A percentile compares a stretch with the other conserved stretches of the same genome.
These are phyloP conservation scores for Eupithecia pulchellata DNA, from an alignment of 2,888 invertebrate genomes.

Conservation along the genomic window DNA sequence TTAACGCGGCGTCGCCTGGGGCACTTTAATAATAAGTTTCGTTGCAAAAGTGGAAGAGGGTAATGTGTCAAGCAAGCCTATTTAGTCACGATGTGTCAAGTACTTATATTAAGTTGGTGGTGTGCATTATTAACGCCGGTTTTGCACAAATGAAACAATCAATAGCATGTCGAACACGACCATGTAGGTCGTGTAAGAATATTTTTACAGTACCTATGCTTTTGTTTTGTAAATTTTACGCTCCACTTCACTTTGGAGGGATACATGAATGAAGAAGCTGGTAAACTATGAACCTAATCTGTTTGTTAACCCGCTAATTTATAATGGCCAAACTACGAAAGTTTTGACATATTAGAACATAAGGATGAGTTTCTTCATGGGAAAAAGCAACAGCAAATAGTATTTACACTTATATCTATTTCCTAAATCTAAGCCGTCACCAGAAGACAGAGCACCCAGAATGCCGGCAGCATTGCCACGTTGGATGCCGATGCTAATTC, in stretches of 20 bases:
- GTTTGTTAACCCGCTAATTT: too few species aligned
- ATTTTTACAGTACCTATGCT: not conserved
- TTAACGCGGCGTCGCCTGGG: slow-evolving; percentile 40
- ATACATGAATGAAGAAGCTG: too few species aligned
- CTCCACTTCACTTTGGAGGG: not conserved
- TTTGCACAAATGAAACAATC: not conserved
- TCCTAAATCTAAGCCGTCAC: too few species aligned
- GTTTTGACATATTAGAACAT: too few species aligned
- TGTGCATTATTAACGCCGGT: not conserved
- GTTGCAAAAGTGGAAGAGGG: not conserved
- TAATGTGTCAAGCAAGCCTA: slow-evolving; percentile 5
- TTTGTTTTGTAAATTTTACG: not conserved
- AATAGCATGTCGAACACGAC: not conserved
- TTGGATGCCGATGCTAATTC: too few species aligned
- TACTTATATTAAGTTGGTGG: not conserved
- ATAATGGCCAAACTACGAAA: too few species aligned
- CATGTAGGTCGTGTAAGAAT: not conserved
- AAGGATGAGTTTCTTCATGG: too few species aligned
- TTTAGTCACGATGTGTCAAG: not conserved
- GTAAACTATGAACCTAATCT: too few species aligned
- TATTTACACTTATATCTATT: too few species aligned
- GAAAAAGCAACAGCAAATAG: too few species aligned
- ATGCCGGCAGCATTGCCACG: too few species aligned
- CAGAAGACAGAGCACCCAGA: too few species aligned
- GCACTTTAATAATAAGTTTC: slow-evolving; percentile 34